Evolutionary conservation across 2,797 vertebrate genomes (phyloP), one percentile per base, ranked within the genome.

Genomic region (Neoniphon sammara): DNA sequence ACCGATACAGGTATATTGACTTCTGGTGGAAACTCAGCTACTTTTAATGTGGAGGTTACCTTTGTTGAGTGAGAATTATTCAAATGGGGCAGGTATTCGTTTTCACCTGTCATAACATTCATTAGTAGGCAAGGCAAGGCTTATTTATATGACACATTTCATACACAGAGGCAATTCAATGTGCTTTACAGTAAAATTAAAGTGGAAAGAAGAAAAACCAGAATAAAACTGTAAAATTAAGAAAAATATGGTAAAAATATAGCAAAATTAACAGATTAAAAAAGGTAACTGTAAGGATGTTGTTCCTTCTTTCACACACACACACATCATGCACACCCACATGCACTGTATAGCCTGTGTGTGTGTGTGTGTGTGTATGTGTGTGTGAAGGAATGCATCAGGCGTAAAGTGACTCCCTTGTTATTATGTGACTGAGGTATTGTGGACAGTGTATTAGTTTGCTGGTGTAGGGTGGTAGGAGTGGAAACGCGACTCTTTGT

Each of bases 331-430:
- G 84, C 78, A 83, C 73, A 60, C 67, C 77, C 76, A 79, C 79
- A 64, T 68, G n/a, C 27, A 62, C 69, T 63, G 42, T 64, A 42
- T 30, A 30, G 20, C 27, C 31, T 61, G 44, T 18, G 50, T 59
- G 39, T 75, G 62, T 80, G 59, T 59, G 39, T 55, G 73, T 70
- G 69, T 82, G 65, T 85, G 82, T n/a, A n/a, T n/a, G n/a, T n/a
- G n/a, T n/a, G n/a, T n/a, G 86, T 86, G 55, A 47, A 89, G 93
- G 91, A 93, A 93, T 91, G 85, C 79, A 80, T 85, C 42, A 55
- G 73, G 73, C 6, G 90, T 93, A 92, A 93, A 94, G 91, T 83
- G 92, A 93, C 88, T 92, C 91, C 84, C 86, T 92, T 92, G 88
- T 91, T 91, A 80, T 88, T 89, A 86, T 90, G 87, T 82, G 91